Conservation (phyloP, 2,888 invertebrate genomes). For the Chloroclystis v-ata region DNA sequence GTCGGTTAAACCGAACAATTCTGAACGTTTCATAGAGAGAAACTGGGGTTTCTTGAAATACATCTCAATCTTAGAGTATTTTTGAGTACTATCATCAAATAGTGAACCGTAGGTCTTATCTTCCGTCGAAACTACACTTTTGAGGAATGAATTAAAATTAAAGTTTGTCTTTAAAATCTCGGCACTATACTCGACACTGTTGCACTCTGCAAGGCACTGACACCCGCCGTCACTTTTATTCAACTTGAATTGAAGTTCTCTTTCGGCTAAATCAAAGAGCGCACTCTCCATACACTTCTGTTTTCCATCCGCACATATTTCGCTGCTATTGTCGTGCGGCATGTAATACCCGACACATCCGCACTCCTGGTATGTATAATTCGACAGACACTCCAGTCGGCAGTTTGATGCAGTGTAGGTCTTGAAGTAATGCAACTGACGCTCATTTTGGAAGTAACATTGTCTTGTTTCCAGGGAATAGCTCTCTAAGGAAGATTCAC, state of each 20-base stretch:
- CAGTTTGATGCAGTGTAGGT: conserved; percentile 48
- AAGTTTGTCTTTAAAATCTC: conserved; percentile 15
- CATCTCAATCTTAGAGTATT: conserved; percentile 56
- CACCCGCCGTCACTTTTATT: conserved; percentile 1
- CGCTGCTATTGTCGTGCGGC: conserved; percentile 32
- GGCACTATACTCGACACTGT: conserved; percentile 21
- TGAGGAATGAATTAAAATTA: background rate
- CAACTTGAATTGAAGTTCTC: background rate
- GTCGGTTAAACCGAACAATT: conserved; percentile 76
- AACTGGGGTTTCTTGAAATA: conserved; percentile 77
- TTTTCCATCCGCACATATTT: conserved; percentile 9
- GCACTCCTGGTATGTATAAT: conserved; percentile 37
- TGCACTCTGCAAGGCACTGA: conserved; percentile 16
- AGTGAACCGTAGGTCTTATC: too few relatives aligned
- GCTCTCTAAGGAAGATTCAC: conserved; percentile 30
- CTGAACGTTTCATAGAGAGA: conserved; percentile 75
- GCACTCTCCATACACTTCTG: background rate
- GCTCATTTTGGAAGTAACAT: conserved; percentile 43
- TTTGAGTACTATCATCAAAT: background rate
- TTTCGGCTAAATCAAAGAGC: background rate
- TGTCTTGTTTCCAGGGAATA: conserved; percentile 40
- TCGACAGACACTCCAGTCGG: conserved; percentile 43
- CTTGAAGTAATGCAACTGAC: conserved; percentile 37
- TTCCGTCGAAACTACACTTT: background rate
- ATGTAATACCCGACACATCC: conserved; percentile 45